Conservation (phyloP, 2,797 vertebrate species). For the Sarcoramphus papa region DNA sequence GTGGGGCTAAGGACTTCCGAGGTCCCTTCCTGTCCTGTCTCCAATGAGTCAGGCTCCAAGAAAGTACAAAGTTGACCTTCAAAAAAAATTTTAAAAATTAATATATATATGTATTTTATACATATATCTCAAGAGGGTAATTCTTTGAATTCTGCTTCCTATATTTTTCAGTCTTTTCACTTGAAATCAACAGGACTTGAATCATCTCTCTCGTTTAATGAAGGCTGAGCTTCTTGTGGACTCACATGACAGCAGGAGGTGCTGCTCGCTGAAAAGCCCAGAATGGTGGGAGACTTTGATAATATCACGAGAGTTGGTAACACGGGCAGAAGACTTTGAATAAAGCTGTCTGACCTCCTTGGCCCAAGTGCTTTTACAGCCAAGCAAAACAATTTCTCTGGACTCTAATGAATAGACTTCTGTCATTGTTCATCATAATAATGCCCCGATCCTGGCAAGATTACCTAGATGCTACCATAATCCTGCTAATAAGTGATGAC, state of each 20-base stretch:
- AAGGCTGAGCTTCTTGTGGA: constrained; percentile 58
- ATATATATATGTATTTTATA: not conserved
- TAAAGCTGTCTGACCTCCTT: constrained; percentile 61
- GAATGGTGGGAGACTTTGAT: constrained; percentile 58
- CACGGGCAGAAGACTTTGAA: constrained; percentile 58
- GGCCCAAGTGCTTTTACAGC: constrained; percentile 57
- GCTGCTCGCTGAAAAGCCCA: constrained; percentile 58
- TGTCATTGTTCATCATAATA: constrained; percentile 66
- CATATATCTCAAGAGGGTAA: not conserved
- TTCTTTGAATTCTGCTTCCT: constrained; percentile 43
- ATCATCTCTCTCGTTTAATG: constrained; percentile 33
- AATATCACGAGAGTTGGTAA: constrained; percentile 63
- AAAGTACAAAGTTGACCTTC: not conserved
- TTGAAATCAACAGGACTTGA: constrained; percentile 60
- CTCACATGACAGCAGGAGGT: constrained; percentile 64
- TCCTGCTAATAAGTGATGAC: constrained; percentile 58
- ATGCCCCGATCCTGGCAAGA: constrained; percentile 54
- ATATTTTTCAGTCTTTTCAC: constrained; percentile 47
- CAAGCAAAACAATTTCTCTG: constrained; percentile 66
- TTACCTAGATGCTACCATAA: constrained; percentile 55
- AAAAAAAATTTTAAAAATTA: not conserved
- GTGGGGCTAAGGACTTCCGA: not conserved
- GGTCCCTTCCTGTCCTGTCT: not conserved
- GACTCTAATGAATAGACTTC: constrained; percentile 64
- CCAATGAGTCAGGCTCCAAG: not conserved